Evolutionary conservation across 2,888 invertebrate genomes (phyloP), one percentile per base, ranked within the genome.

Genomic region (Drosophila seclusa): DNA sequence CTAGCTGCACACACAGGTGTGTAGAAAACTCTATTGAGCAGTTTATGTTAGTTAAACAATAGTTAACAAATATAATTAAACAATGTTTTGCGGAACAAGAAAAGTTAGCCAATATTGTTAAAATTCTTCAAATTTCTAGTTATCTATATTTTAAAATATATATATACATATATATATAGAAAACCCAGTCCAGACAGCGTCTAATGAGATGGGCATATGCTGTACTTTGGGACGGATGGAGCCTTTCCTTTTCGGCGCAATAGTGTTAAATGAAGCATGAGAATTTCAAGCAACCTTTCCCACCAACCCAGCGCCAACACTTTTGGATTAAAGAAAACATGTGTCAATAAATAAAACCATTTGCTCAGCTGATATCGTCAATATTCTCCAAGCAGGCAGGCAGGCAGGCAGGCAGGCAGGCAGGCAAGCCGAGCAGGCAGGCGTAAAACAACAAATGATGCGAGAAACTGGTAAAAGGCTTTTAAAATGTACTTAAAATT

Each of bases 301-400:
- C 52, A 13, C 55, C 59, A 29, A 24, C 2, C 10, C 11, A n/a
- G n/a, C 55, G 42, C 57, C 61, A 62, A 50, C 63, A 70, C 21
- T 45, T 53, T 68, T 78, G 73, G 80, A 77, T 90, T 89, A 78
- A 21, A 45, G 77, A 75, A 80, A 86, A 89, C 87, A 90, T 86
- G 89, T 87, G 89, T 90, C 87, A 90, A 86, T 90, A 90, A 89
- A 87, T 87, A 90, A 90, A 90, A 87, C 72, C 90, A 89, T 90
- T 87, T 89, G 73, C 81, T 82, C 68, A 66, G 48, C 67, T 29
- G 75, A 68, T 59, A 62, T 68, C 60, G 55, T 73, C 70, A 70
- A 70, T 70, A 64, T 73, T 73, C 81, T 70, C 64, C 72, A 57
- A 60, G 62, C 66, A 64, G 71, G 65, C 64, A 66, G 71, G 7